These are phyloP conservation scores for Drosophila equinoxialis DNA, from an alignment of 1,140 invertebrate species.

Conservation along the genomic window DNA sequence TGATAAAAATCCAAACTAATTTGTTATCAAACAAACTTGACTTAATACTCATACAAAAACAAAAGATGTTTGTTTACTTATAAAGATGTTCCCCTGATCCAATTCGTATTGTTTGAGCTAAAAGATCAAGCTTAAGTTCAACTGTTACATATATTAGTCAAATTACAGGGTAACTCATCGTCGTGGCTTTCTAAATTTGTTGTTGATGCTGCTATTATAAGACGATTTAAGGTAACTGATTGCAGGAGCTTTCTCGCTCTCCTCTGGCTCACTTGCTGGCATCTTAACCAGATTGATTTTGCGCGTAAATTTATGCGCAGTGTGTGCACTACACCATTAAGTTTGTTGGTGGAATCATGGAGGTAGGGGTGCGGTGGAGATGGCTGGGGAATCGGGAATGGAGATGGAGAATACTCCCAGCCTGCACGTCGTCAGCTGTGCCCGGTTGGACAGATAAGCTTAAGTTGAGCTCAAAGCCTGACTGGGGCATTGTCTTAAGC, in stretches of 20 bases:
- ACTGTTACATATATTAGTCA: too few species aligned
- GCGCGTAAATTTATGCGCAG: constrained; percentile 77
- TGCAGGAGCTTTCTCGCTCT: not conserved
- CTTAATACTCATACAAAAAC: too few species aligned
- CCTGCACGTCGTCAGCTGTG: constrained; percentile 47
- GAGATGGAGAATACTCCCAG: not conserved
- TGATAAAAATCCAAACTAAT: too few species aligned
- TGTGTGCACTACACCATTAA: constrained; percentile 62
- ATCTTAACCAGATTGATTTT: constrained; percentile 70
- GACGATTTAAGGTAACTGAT: constrained; percentile 44
- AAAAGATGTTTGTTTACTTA: too few species aligned
- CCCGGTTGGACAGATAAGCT: constrained; percentile 41
- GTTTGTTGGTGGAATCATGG: not conserved
- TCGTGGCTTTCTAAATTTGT: not conserved
- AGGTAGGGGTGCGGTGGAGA: too few species aligned
- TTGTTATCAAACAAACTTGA: too few species aligned
- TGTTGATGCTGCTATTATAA: constrained; percentile 60
- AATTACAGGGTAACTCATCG: not conserved
- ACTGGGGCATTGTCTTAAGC: constrained; percentile 19
- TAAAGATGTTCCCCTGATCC: too few species aligned
- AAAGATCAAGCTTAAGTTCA: too few species aligned
- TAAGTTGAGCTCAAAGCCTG: constrained; percentile 22
- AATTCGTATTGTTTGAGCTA: too few species aligned
- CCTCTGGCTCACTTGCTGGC: constrained; percentile 61
- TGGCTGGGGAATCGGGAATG: too few species aligned